Base-by-base conservation (phyloP, 2,113 vertebrate genomes). In the Corythornis cristatus region DNA sequence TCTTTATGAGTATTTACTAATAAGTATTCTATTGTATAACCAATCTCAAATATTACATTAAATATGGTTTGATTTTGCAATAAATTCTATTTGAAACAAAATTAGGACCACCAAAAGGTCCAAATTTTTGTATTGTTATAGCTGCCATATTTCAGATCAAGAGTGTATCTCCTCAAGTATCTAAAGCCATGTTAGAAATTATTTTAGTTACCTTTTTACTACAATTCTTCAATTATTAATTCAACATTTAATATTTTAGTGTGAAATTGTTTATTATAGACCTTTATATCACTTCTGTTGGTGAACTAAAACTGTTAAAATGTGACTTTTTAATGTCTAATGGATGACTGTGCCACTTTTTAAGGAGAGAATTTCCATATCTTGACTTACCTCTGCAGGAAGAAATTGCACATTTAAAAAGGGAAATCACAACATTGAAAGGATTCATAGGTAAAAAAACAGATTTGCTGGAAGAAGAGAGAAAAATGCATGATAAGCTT, bases 401-500 rank as follows among this genome's bases (percentile, higher is more conserved):
- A 88, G 97, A 98, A 77, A 97, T 98, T 79, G 61, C 48, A 61
- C 42, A 87, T 94, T 62, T 98, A 86, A 92, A 92, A 94, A 86
- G 54, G 3, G 88, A 97, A 96, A 95, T 98, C 80, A 61, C 86
- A 86, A 65, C 84, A 50, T 2, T 97, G 91, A 93, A 97, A 82
- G 96, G 97, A 58, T 88, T 87, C 15, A 92, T 98, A 31, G 50
- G 14, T 82, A 94, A 92, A 92, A 98, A 97, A 93, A 83, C 43
- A 76, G 85, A 74, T 86, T 70, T 96, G 16, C 87, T 98, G 77
- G 89, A 97, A 71, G 92, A 97, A 92, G 97, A 98, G 85, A 89
- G 92, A 86, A 95, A 95, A 80, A 83, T 16, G 72, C 98, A 98
- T 87, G 89, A 89, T 92, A 97, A 95, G 26, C 96, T 98, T 94